Evolutionary conservation across 2,797 vertebrate genomes (phyloP), one percentile per base, ranked within the genome.

Genomic region (Gobio occitaniae): DNA sequence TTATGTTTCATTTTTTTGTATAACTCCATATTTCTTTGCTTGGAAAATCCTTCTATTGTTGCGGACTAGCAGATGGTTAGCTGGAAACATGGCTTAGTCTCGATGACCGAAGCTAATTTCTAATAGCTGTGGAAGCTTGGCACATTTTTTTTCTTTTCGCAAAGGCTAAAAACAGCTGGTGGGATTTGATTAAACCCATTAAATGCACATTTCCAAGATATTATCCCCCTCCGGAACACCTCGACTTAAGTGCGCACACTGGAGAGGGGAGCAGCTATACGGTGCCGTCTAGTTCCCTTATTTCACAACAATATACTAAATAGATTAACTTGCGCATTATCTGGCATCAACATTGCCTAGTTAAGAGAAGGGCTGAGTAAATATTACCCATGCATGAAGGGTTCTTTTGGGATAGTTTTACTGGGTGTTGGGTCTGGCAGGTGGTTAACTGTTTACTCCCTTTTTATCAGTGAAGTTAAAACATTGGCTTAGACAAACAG

Each of bases 81-180:
- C 96, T 97, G 97, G 97, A 98, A 97, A 96, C 96, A 95, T 95
- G 93, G 95, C 95, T 97, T 95, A 96, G 96, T 96, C 97, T 90
- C 92, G 88, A 94, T 98, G 97, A 98, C 97, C 97, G 97, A 97
- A 96, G 98, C 98, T 95, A 98, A 98, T 98, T 96, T 97, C 96
- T 95, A 97, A 97, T 97, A 97, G 97, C 96, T 97, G 96, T 97
- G 96, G 96, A 96, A 96, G 96, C 95, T 96, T 96, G 95, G 96
- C 96, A 97, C 96, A 96, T 97, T 97, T 96, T 95, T 96, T 96
- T 95, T 94, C 94, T 95, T 96, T 96, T 95, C 96, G 94, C 96
- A 96, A 96, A 96, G 96, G 95, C 94, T 96, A 93, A 95, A 98
- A 98, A 97, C 97, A 98, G 97, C 97, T 98, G 97, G 96, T 96